phyloP scores from a whole-genome alignment of 2,888 invertebrate species.

The Dolichomitus sp. region DNA sequence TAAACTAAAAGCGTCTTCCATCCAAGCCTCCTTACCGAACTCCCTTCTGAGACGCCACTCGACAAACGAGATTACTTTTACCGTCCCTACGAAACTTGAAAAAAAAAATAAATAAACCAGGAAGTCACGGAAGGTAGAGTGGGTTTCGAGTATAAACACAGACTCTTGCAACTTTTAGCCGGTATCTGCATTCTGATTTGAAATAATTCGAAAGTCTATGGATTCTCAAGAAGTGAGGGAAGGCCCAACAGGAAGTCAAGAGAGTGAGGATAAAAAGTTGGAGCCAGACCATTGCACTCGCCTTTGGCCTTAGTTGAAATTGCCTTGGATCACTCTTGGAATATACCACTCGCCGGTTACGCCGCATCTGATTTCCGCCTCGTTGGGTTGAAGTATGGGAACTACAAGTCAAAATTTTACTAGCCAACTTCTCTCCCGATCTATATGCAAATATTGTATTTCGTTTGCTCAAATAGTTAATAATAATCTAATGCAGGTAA shows the following conservation, averaged over 20 bases:
- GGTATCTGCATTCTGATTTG: slow-evolving; percentile 62
- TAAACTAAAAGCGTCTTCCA: slow-evolving; percentile 78
- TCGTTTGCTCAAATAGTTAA: background rate
- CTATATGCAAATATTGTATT: background rate
- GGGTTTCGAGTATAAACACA: slow-evolving; percentile 32
- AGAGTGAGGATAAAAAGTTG: slow-evolving; percentile 51
- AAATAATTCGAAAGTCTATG: slow-evolving; percentile 64
- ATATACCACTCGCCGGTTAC: slow-evolving; percentile 34
- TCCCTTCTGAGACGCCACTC: slow-evolving; percentile 61
- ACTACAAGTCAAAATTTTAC: slow-evolving; percentile 33
- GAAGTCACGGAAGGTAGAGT: slow-evolving; percentile 17
- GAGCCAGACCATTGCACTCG: slow-evolving; percentile 52
- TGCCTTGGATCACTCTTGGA: slow-evolving; percentile 59
- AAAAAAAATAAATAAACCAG: slow-evolving; percentile 60
- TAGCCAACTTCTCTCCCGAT: slow-evolving; percentile 2
- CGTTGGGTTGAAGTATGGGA: slow-evolving; percentile 7
- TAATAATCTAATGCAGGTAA: background rate
- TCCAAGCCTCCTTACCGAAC: slow-evolving; percentile 66
- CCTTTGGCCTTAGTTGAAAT: slow-evolving; percentile 61
- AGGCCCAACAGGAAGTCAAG: slow-evolving; percentile 24
- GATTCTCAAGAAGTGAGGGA: slow-evolving; percentile 36
- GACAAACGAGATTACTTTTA: slow-evolving; percentile 76
- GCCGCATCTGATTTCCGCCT: slow-evolving; percentile 37
- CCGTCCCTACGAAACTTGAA: slow-evolving; percentile 70
- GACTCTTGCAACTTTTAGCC: slow-evolving; percentile 57